Conservation (phyloP, 2,113 vertebrate genomes). For the Caretta caretta region DNA sequence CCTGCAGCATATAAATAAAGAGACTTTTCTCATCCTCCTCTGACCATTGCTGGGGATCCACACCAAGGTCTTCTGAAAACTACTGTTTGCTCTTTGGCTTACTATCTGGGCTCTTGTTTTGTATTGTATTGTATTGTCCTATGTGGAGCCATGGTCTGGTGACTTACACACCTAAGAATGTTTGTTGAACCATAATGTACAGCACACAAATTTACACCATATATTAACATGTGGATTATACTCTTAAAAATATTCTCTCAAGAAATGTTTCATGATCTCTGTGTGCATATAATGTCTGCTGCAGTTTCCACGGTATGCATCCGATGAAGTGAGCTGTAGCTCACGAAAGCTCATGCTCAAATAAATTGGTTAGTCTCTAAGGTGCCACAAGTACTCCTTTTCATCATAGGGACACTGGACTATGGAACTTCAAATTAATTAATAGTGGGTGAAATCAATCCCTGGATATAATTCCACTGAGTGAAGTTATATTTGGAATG, state of each 20-base stretch:
- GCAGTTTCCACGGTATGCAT: too few species aligned
- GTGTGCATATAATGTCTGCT: too few species aligned
- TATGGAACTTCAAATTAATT: conserved; percentile 27
- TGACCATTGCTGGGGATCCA: not conserved
- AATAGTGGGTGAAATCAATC: not conserved
- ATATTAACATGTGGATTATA: accelerated
- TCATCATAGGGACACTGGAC: not conserved
- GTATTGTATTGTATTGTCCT: not conserved
- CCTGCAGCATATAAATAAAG: not conserved
- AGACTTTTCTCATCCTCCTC: not conserved
- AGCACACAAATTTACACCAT: not conserved
- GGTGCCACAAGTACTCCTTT: too few species aligned
- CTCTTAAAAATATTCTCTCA: not conserved
- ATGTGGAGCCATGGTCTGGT: not conserved
- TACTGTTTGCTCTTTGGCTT: not conserved
- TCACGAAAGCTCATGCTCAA: too few species aligned
- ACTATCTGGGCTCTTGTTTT: not conserved
- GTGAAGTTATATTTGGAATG: not conserved
- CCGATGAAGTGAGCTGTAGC: too few species aligned
- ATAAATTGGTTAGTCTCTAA: too few species aligned
- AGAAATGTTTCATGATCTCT: too few species aligned
- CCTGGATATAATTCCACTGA: not conserved
- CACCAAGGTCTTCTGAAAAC: not conserved
- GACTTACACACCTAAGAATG: not conserved
- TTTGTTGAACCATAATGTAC: not conserved